Base-by-base conservation (phyloP, 2,113 vertebrate genomes). In the Rhagologus leucostigma region DNA sequence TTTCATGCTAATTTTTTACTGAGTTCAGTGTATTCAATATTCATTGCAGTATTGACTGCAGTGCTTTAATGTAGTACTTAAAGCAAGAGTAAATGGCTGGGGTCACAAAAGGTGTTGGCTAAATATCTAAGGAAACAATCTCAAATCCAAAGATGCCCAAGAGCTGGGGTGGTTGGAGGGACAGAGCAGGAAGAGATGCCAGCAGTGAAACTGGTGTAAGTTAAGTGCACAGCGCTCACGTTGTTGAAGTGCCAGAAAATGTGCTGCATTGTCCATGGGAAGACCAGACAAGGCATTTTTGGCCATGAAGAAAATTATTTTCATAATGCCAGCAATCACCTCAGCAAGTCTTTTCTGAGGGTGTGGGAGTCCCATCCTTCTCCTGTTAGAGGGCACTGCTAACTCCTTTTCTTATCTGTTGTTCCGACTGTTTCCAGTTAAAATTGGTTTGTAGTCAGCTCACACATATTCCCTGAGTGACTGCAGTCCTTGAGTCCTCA, bases 261-360 rank as follows among this genome's bases (percentile, higher is more conserved):
- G 4, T 42, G 2, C 8, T 39, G 13, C 68, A 30, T 4, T 79
- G n/a, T n/a, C 21, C 13, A 74, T 42, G 12, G 19, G 27, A 47
- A 77, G 7, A 74, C 2, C 22, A 57, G 29, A 41, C 4, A 7
- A 74, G 14, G 59, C 11, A 52, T 23, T 44, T 12, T 39, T 35
- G 8, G 6, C 15, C 60, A 63, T 8, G 17, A 82, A 59, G 11
- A 1, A 13, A 29, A 22, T 1, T 0, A 29, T 59, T 74, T 27
- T 65, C 13, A 11, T 9, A 24, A 26, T 5, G 4, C 4, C 23
- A 73, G 15, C 3, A 68, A 18, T 35, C 50, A 64, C 5, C 8
- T 33, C 35, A 64, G 7, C 16, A 80, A 32, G 8, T 27, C 4
- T 7, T 46, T 46, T 79, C 4, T 56, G 63, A 46, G 11, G 4